Evolutionary conservation across 2,888 invertebrate species (phyloP).

Genomic region (Sinohyriopsis cumingii): DNA sequence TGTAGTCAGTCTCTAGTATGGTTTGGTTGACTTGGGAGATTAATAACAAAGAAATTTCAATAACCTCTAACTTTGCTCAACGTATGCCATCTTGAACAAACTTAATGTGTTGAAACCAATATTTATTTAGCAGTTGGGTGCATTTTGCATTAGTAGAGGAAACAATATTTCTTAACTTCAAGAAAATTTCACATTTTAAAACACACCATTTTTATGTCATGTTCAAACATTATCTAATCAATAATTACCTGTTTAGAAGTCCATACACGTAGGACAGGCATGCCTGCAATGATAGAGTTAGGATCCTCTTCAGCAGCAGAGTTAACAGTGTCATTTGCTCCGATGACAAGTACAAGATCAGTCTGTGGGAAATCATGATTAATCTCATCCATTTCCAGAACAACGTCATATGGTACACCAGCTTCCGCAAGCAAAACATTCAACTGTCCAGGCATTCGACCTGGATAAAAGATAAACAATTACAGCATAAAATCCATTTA

Average conservation of each 20-base stretch:
- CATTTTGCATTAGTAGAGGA: no score
- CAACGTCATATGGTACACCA: constrained; percentile 92
- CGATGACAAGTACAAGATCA: constrained; percentile 88
- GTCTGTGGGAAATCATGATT: constrained; percentile 89
- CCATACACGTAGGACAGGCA: constrained; percentile 94
- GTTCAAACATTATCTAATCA: background rate
- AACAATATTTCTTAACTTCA: no score
- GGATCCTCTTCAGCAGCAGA: constrained; percentile 93
- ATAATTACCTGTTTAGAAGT: constrained; percentile 83
- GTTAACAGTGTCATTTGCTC: constrained; percentile 93
- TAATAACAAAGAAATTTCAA: no score
- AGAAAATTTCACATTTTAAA: no score
- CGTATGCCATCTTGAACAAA: no score
- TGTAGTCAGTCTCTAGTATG: no score
- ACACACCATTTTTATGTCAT: background rate
- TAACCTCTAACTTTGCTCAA: no score
- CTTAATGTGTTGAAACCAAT: no score
- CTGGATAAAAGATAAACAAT: constrained; percentile 71
- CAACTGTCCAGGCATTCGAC: constrained; percentile 92
- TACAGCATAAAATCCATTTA: no score
- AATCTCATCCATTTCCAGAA: constrained; percentile 93
- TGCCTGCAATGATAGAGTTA: constrained; percentile 91
- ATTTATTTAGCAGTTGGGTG: no score
- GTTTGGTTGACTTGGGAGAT: no score
- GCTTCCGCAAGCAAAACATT: constrained; percentile 94